Percentiles rank a stretch among this genome's conserved stretches.
Evolutionary conservation across 2,888 invertebrate species (phyloP).

Genomic region (Meandrusa payeni): DNA sequence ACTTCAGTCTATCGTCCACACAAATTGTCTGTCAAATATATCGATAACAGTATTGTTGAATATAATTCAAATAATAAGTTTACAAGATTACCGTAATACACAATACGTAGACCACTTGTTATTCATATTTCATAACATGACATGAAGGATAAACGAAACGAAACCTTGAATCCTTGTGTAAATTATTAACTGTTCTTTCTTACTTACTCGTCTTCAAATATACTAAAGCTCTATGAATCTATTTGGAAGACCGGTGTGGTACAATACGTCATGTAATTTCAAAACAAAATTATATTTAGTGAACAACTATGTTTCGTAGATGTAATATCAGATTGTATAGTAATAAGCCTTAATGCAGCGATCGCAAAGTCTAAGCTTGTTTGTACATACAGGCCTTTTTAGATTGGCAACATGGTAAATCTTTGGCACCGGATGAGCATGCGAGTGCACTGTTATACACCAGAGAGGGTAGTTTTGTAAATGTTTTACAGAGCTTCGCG

Average conservation of each 20-base stretch:
- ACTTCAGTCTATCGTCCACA: background rate
- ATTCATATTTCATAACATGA: constrained; percentile 7
- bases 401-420: constrained; percentile 29
- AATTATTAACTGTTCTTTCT: constrained; percentile 21
- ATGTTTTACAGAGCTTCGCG: constrained; percentile 10
- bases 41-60: background rate
- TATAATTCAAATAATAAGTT: too few relatives aligned
- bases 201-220: constrained; percentile 10
- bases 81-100: constrained; percentile 1
- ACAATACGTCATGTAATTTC: constrained; percentile 8
- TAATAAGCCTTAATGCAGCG: constrained; percentile 37
- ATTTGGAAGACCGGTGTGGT: constrained; percentile 20
- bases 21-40: background rate
- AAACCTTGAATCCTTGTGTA: constrained; percentile 18
- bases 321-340: constrained; percentile 14
- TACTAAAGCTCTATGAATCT: constrained; percentile 8
- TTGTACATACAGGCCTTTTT: constrained; percentile 42
- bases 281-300: constrained; percentile 1
- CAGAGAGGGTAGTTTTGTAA: background rate
- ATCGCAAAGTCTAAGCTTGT: constrained; percentile 44
- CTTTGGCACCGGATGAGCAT: constrained; percentile 69
- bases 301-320: constrained; percentile 13
- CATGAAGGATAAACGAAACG: constrained; percentile 11
- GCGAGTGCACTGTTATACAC: constrained; percentile 50
- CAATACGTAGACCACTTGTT: constrained; percentile 3